phyloP scores from a whole-genome alignment of 2,113 vertebrate species.

The Nothoprocta pentlandii region DNA sequence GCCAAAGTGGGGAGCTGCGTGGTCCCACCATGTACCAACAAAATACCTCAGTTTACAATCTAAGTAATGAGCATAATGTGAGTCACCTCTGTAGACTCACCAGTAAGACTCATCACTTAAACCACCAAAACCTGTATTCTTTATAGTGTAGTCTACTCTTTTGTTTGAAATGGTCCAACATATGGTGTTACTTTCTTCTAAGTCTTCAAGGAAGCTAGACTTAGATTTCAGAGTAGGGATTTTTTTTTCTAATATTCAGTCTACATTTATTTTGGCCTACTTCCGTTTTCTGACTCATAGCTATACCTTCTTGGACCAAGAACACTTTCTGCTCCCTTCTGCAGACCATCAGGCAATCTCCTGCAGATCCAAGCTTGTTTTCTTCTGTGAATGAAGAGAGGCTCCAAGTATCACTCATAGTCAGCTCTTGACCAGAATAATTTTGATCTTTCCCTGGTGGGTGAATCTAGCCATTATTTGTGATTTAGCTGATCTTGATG shows the following conservation, averaged over 20 bases:
- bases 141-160: not conserved
- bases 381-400: not conserved
- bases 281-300: slow-evolving; percentile 1
- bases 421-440: not conserved
- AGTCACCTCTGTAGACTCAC: not conserved
- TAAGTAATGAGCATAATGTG: not conserved
- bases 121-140: not conserved
- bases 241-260: not conserved
- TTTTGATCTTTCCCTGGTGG: not conserved
- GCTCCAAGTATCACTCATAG: not conserved
- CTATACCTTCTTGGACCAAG: not conserved
- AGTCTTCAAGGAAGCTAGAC: not conserved
- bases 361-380: not conserved
- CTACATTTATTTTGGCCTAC: not conserved
- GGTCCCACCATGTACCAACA: accelerated
- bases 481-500: not conserved
- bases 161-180: not conserved
- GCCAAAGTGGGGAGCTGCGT: not conserved
- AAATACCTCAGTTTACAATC: not conserved
- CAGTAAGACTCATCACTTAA: not conserved
- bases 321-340: not conserved
- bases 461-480: not conserved
- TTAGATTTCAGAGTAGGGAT: not conserved
- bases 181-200: not conserved
- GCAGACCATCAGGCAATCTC: not conserved